Percentiles rank a stretch among this genome's conserved stretches.
phyloP scores from a whole-genome alignment of 2,797 vertebrate genomes.

The Cossypha dichroa region DNA sequence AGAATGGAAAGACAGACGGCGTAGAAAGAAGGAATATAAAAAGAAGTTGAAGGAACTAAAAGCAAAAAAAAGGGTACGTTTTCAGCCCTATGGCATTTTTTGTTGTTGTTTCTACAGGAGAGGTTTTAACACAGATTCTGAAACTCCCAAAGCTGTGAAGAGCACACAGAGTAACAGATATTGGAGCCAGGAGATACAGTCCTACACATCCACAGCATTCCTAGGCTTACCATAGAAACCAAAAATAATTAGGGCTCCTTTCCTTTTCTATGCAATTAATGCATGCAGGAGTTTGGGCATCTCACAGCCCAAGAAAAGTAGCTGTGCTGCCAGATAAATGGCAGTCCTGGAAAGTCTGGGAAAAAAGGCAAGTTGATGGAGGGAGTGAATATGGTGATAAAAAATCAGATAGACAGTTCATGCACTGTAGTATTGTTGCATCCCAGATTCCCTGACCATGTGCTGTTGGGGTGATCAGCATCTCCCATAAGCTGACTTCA shows the following conservation, averaged over 20 bases:
- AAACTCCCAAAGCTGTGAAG: not conserved
- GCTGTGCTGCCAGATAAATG: not conserved
- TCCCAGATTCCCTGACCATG: not conserved
- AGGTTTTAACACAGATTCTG: not conserved
- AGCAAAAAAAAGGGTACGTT: conserved; percentile 80
- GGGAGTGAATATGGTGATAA: not conserved
- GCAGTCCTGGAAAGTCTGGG: not conserved
- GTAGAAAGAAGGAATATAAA: conserved; percentile 69
- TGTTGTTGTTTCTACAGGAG: not conserved
- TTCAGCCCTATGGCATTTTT: not conserved
- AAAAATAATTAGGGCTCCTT: not conserved
- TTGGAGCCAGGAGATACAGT: not conserved
- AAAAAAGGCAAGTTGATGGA: not conserved
- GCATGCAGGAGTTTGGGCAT: not conserved
- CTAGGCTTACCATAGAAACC: not conserved
- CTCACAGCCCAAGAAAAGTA: not conserved
- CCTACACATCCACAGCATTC: not conserved
- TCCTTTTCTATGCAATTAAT: not conserved
- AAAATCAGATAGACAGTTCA: not conserved
- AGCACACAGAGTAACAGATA: not conserved
- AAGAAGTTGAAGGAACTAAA: conserved; percentile 78
- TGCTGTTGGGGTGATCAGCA: not conserved
- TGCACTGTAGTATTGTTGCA: not conserved
- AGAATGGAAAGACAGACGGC: conserved; percentile 80
- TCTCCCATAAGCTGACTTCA: not conserved